Conservation (phyloP, 2,113 vertebrate genomes). For the Sigmodon hispidus region DNA sequence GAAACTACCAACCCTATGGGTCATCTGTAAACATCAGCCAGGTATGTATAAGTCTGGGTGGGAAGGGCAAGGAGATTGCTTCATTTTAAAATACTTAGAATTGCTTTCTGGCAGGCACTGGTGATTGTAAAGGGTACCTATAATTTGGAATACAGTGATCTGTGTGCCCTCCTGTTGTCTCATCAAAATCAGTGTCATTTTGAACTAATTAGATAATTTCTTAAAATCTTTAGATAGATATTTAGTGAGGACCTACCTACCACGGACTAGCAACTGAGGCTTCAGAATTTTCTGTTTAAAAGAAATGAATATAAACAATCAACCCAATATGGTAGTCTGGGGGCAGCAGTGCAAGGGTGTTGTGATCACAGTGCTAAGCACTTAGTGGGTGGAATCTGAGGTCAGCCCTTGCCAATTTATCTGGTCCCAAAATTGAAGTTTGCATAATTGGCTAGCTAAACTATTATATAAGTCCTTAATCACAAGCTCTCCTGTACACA, state of each 20-base stretch:
- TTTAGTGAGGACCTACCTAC: background rate
- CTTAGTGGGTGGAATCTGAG: background rate
- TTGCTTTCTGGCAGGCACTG: background rate
- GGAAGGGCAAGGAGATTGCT: background rate
- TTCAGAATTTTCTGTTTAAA: background rate
- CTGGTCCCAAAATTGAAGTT: background rate
- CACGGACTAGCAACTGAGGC: background rate
- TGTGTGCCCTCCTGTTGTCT: background rate
- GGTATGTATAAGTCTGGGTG: conserved; percentile 66
- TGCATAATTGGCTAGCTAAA: background rate
- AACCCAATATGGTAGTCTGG: background rate
- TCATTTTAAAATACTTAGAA: background rate
- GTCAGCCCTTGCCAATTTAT: background rate
- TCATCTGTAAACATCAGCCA: conserved; percentile 93
- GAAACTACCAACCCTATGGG: conserved; percentile 99
- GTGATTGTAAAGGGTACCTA: background rate
- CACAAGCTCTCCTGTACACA: background rate
- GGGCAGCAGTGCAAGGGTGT: background rate
- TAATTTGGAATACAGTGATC: conserved; percentile 1
- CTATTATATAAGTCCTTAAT: background rate
- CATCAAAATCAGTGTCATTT: conserved; percentile 24
- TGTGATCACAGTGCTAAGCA: background rate
- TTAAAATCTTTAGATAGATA: background rate
- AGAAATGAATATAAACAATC: background rate
- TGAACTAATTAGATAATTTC: background rate